phyloP scores from a whole-genome alignment of 2,888 invertebrate species.

The Resseliella maxima region DNA sequence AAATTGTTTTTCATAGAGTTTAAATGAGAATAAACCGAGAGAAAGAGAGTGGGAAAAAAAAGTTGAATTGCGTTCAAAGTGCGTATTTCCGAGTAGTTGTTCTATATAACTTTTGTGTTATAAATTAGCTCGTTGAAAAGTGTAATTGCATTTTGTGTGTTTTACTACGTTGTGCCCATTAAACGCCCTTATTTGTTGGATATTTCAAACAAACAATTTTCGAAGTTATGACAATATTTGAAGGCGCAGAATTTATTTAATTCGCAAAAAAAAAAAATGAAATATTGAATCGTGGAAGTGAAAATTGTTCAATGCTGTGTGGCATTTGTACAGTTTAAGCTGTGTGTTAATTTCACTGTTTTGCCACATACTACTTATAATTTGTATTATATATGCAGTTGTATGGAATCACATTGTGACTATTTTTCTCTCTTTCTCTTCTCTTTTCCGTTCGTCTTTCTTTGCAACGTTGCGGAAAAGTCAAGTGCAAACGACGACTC shows the following conservation, averaged over 20 bases:
- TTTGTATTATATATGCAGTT: conserved; percentile 13
- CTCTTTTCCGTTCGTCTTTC: not conserved
- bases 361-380: not conserved
- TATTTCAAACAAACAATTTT: not conserved
- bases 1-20: not conserved
- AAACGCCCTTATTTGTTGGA: not conserved
- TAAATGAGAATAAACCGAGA: not conserved
- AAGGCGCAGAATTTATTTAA: not conserved
- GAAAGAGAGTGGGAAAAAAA: not conserved
- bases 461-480: not conserved
- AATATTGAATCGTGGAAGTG: not conserved
- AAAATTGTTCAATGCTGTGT: not conserved
- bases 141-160: not conserved
- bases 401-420: conserved; percentile 18
- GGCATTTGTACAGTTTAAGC: not conserved
- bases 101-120: too few species aligned
- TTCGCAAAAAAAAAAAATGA: not conserved
- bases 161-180: not conserved
- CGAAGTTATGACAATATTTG: too few species aligned
- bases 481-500: conserved; percentile 32
- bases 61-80: conserved; percentile 26
- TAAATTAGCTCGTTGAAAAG: not conserved
- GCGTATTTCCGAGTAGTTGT: conserved; percentile 9
- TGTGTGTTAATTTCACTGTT: not conserved
- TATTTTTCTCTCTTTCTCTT: not conserved